Conservation (phyloP, 1,140 invertebrate genomes). For the Apocrypta bakeri region DNA sequence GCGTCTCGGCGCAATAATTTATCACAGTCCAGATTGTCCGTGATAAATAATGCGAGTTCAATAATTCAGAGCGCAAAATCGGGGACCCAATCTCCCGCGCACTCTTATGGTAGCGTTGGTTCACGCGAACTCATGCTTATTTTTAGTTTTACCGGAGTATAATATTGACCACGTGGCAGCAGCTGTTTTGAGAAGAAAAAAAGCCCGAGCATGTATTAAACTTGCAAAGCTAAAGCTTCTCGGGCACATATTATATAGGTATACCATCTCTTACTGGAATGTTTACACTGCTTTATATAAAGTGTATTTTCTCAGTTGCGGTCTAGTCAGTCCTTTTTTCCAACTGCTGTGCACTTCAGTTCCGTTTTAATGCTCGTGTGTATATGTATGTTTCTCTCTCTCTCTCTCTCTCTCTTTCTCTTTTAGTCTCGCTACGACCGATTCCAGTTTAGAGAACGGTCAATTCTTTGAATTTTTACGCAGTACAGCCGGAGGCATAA, state of each 20-base stretch:
- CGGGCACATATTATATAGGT: too few species aligned
- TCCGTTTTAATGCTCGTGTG: background rate
- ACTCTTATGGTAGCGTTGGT: background rate
- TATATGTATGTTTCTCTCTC: background rate
- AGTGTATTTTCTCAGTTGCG: constrained; percentile 3
- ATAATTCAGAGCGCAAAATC: background rate
- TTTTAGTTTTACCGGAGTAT: background rate
- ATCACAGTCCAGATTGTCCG: background rate
- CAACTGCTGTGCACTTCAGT: background rate
- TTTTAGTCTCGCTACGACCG: background rate
- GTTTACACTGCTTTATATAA: constrained; percentile 1
- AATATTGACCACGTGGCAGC: constrained; percentile 1
- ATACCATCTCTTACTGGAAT: background rate
- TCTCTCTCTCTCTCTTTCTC: background rate
- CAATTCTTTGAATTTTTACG: constrained; percentile 11
- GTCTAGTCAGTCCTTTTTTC: too few species aligned
- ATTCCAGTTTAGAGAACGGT: background rate
- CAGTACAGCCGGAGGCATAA: too few species aligned
- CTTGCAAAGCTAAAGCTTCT: background rate
- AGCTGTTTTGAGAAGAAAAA: too few species aligned
- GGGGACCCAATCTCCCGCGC: background rate
- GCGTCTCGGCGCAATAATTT: background rate
- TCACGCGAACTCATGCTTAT: background rate
- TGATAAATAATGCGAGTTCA: background rate
- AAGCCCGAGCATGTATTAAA: too few species aligned